Percentiles rank a stretch among this genome's conserved stretches.
Conservation (phyloP, 2,888 invertebrate genomes). For the Coelopa pilipes region DNA sequence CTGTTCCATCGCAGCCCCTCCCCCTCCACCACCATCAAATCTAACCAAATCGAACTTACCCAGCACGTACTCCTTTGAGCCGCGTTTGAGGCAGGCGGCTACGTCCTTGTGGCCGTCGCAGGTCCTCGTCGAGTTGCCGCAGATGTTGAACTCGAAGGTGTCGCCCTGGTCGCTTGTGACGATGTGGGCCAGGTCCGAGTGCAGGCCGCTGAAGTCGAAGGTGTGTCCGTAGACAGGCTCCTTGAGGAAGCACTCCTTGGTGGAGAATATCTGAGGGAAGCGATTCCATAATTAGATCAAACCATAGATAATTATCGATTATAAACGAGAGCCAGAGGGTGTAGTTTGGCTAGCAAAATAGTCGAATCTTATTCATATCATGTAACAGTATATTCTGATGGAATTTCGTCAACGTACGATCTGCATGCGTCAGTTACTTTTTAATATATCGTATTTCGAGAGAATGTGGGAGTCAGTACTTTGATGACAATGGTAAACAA, state of each 20-base stretch:
- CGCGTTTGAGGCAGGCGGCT: slow-evolving; percentile 61
- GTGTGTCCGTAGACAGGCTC: slow-evolving; percentile 63
- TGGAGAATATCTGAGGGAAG: slow-evolving; percentile 49
- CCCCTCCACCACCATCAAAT: not conserved
- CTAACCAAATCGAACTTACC: slow-evolving; percentile 56
- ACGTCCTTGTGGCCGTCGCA: slow-evolving; percentile 58
- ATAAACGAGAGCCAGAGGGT: too few species aligned
- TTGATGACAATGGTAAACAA: too few species aligned
- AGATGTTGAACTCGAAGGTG: slow-evolving; percentile 62
- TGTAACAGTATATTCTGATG: too few species aligned
- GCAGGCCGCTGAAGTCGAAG: slow-evolving; percentile 60
- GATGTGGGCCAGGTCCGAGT: slow-evolving; percentile 59
- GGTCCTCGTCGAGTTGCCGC: slow-evolving; percentile 56
- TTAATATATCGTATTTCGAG: too few species aligned
- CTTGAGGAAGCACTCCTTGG: slow-evolving; percentile 55
- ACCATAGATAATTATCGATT: not conserved
- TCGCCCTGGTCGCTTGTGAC: slow-evolving; percentile 52
- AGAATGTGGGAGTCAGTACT: too few species aligned
- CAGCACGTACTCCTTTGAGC: slow-evolving; percentile 58
- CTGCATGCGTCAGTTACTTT: too few species aligned
- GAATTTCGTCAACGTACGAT: too few species aligned
- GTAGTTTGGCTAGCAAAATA: too few species aligned
- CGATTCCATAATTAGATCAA: not conserved
- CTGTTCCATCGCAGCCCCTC: not conserved
- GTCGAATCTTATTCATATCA: too few species aligned